Conservation (phyloP, 92 coral and sea anemone species). For the Palythoa grandis region DNA sequence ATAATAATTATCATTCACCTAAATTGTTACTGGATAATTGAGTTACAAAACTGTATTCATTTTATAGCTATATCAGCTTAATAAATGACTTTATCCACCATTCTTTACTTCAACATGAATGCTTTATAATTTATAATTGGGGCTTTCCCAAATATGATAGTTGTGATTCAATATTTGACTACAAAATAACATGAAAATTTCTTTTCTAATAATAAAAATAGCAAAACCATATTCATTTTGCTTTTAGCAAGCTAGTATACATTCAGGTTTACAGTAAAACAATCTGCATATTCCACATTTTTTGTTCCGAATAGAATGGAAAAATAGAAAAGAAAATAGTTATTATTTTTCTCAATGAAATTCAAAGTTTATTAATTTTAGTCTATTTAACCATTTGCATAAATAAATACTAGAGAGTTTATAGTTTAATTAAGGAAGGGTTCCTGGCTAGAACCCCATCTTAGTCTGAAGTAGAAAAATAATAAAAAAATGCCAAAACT, state of each 20-base stretch:
- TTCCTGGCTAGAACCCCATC: neutral
- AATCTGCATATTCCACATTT: neutral
- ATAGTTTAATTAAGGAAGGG: neutral
- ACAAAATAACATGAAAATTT: neutral
- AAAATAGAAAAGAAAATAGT: slow-evolving; percentile 1
- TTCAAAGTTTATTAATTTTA: slow-evolving; percentile 1
- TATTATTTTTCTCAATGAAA: neutral
- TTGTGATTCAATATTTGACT: neutral
- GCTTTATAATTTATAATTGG: neutral
- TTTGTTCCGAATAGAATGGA: neutral
- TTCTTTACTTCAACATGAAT: neutral
- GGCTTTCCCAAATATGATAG: neutral
- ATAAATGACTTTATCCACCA: neutral
- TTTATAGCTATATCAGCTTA: neutral
- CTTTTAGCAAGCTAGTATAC: slow-evolving; percentile 1
- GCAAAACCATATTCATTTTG: neutral
- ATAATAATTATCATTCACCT: neutral
- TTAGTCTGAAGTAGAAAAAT: neutral
- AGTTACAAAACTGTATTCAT: neutral
- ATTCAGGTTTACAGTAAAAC: neutral
- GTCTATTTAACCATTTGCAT: neutral
- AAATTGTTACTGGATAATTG: neutral
- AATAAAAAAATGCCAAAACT: neutral
- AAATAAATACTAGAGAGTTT: neutral
- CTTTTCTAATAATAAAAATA: neutral